A percentile compares a stretch with the other conserved stretches of the same genome.
Evolutionary conservation across 2,888 invertebrate genomes (phyloP).

Genomic region (Ceramica pisi): DNA sequence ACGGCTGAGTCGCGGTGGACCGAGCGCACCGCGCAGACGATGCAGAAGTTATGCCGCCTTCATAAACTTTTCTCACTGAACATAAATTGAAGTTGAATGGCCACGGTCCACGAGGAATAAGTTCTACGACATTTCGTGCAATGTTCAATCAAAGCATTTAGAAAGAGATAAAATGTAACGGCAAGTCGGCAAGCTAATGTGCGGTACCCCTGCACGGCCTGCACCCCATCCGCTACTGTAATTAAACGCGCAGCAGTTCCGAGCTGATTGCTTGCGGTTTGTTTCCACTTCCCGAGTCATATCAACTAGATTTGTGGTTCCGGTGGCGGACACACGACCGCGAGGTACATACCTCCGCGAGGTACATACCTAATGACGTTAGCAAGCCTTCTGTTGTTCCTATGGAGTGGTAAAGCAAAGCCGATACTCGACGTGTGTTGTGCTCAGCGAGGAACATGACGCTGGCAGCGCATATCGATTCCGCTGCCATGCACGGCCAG

Average conservation of each 20-base stretch:
- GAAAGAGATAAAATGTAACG: not conserved
- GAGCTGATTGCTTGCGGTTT: not conserved
- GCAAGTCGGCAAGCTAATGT: not conserved
- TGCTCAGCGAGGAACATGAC: conserved; percentile 40
- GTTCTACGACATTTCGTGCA: no score
- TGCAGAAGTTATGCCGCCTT: conserved; percentile 14
- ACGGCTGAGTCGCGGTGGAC: conserved; percentile 15
- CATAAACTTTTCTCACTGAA: not conserved
- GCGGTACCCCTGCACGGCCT: no score
- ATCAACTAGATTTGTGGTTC: not conserved
- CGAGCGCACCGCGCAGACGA: not conserved
- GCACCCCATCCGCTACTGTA: not conserved
- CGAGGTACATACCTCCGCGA: no score
- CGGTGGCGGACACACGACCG: no score
- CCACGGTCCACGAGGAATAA: not conserved
- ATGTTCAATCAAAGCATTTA: not conserved
- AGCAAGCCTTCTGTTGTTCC: conserved; percentile 10
- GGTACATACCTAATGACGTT: not conserved
- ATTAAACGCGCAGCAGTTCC: not conserved
- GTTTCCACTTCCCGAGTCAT: not conserved
- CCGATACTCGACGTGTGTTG: conserved; percentile 24
- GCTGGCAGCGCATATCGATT: conserved; percentile 42
- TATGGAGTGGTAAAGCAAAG: conserved; percentile 7
- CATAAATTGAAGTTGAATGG: not conserved
- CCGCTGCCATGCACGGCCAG: conserved; percentile 9